Evolutionary conservation across 2,888 invertebrate species (phyloP), one percentile per base, ranked within the genome.

Genomic region (Cephus nigrinus): DNA sequence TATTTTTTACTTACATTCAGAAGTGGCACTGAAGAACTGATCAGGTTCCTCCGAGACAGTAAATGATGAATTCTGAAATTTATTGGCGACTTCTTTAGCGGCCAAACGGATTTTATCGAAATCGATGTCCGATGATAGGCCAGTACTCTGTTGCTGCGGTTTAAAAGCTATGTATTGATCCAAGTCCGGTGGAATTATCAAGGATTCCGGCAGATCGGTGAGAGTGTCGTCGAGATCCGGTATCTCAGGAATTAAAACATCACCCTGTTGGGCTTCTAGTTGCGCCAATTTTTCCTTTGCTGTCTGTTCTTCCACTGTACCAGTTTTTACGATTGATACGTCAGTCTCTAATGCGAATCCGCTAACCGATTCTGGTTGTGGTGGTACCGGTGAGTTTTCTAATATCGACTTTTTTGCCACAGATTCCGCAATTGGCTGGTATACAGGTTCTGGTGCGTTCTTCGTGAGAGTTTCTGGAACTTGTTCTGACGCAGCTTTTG

Each of bases 141-240:
- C 74, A 11, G 88, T 88, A 73, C 88, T 89, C 74, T 89, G 88
- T 36, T 86, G 80, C 15, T 85, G 82, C 3, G 90, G 88, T 30
- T 86, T 79, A 55, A 90, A 90, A 23, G 85, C 80, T 23, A 84
- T 79, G 80, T 87, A 89, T 4, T 84, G 78, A 30, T 82, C 81
- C 12, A 75, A 32, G 69, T 82, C 80, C n/a, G 78, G 75, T 32
- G 71, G 32, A 32, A 71, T 55, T 55, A 55, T 55, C 55, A 55
- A 55, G 2, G 55, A 23, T 23, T 55, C 55, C 9, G 55, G 23
- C 5, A 55, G 23, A 55, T 55, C 23, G 55, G 55, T 55, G 23
- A 55, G 55, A 55, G 55, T 55, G 9, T 55, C 55, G 55, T 55
- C 55, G 9, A 55, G 55, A 15, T 55, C 55, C 15, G 55, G 55